phyloP scores from a whole-genome alignment of 2,797 vertebrate species.

The Pteronotus mesoamericanus region DNA sequence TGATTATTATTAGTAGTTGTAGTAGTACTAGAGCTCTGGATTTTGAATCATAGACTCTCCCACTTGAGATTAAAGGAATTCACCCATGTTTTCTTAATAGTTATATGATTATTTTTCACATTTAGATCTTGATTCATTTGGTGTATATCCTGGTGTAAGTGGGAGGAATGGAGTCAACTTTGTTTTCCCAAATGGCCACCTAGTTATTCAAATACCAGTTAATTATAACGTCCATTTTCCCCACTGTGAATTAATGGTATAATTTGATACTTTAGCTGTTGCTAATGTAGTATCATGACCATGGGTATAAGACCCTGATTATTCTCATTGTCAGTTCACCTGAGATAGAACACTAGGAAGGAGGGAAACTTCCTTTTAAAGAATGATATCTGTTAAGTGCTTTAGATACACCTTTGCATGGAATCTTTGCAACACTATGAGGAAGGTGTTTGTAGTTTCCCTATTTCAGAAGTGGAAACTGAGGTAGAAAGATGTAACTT shows the following conservation, averaged over 20 bases:
- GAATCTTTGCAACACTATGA: not conserved
- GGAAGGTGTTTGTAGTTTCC: not conserved
- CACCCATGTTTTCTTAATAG: not conserved
- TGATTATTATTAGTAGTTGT: not conserved
- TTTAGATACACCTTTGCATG: not conserved
- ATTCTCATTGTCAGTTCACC: not conserved
- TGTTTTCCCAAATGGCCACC: not conserved
- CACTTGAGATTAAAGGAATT: not conserved
- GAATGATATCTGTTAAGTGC: not conserved
- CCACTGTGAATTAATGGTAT: not conserved
- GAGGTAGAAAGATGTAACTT: not conserved
- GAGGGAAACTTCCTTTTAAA: not conserved
- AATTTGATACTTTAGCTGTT: not conserved
- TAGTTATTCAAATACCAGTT: not conserved
- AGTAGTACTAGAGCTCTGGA: not conserved
- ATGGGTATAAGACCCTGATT: not conserved
- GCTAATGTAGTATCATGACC: not conserved
- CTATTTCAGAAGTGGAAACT: not conserved
- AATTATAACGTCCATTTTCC: not conserved
- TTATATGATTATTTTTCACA: not conserved
- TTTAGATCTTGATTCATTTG: not conserved
- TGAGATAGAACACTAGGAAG: not conserved
- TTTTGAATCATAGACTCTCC: not conserved
- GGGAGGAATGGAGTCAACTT: not conserved
- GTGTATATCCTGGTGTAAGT: not conserved